Evolutionary conservation across 1,140 invertebrate genomes (phyloP).

Genomic region (Spodoptera litura): DNA sequence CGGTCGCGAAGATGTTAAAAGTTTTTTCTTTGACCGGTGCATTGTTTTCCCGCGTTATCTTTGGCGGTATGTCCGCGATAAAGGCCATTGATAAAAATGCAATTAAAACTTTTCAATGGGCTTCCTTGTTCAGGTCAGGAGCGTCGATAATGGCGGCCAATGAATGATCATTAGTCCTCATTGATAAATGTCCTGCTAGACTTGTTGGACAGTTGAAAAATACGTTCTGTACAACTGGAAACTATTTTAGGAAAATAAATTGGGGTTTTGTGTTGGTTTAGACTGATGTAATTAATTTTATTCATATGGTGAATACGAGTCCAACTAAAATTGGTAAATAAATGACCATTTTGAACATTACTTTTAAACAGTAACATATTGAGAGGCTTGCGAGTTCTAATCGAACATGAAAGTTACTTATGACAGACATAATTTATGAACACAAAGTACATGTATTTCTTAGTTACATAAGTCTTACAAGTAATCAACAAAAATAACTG

Average conservation of each 20-base stretch:
- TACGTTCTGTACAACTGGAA: slow-evolving; percentile 16
- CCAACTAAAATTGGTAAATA: too few relatives aligned
- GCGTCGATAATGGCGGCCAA: slow-evolving; percentile 14
- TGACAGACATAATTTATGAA: too few relatives aligned
- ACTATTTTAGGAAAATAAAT: slow-evolving; percentile 21
- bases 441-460: too few relatives aligned
- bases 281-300: neutral
- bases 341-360: too few relatives aligned
- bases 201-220: slow-evolving; percentile 37
- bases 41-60: slow-evolving; percentile 81
- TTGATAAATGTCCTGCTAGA: slow-evolving; percentile 26
- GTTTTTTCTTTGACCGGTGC: slow-evolving; percentile 66
- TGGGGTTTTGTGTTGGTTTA: neutral
- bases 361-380: too few relatives aligned
- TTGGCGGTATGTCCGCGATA: slow-evolving; percentile 65
- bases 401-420: too few relatives aligned
- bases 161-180: slow-evolving; percentile 29
- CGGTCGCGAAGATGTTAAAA: slow-evolving; percentile 66
- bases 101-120: slow-evolving; percentile 46
- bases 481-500: too few relatives aligned
- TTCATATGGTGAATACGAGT: too few relatives aligned
- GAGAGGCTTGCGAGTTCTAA: too few relatives aligned
- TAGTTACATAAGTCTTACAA: too few relatives aligned
- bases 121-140: slow-evolving; percentile 14
- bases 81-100: slow-evolving; percentile 59